Conservation (phyloP, 2,888 invertebrate genomes). For the Opisthograptis luteolata region DNA sequence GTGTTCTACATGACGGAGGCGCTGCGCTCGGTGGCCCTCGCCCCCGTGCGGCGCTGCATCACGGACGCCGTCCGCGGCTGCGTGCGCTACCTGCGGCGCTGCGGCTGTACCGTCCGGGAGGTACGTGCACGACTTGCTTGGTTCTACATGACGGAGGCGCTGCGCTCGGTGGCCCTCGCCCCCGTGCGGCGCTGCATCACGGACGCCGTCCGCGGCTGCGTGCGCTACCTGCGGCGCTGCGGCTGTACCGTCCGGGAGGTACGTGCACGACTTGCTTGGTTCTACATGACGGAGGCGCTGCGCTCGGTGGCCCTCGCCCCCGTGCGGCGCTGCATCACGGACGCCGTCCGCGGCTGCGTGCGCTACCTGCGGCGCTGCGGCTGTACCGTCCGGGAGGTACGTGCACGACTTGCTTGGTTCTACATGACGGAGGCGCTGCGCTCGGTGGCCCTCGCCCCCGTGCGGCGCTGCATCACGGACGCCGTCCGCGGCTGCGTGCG, state of each 20-base stretch:
- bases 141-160: conserved; percentile 87
- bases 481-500: conserved; percentile 74
- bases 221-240: conserved; percentile 76
- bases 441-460: conserved; percentile 76
- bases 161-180: conserved; percentile 76
- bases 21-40: conserved; percentile 75
- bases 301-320: conserved; percentile 76
- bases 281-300: conserved; percentile 86
- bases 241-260: conserved; percentile 64
- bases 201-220: conserved; percentile 73
- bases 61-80: conserved; percentile 74
- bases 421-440: conserved; percentile 86
- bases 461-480: conserved; percentile 79
- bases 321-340: conserved; percentile 80
- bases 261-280: no score
- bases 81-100: conserved; percentile 76
- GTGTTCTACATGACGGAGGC: conserved; percentile 87
- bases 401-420: no score
- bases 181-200: conserved; percentile 81
- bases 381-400: conserved; percentile 55
- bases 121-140: no score
- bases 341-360: conserved; percentile 75
- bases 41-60: conserved; percentile 81
- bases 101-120: conserved; percentile 62
- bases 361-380: conserved; percentile 79